phyloP scores from a whole-genome alignment of 2,888 invertebrate genomes.

The Invenusta paracnida region DNA sequence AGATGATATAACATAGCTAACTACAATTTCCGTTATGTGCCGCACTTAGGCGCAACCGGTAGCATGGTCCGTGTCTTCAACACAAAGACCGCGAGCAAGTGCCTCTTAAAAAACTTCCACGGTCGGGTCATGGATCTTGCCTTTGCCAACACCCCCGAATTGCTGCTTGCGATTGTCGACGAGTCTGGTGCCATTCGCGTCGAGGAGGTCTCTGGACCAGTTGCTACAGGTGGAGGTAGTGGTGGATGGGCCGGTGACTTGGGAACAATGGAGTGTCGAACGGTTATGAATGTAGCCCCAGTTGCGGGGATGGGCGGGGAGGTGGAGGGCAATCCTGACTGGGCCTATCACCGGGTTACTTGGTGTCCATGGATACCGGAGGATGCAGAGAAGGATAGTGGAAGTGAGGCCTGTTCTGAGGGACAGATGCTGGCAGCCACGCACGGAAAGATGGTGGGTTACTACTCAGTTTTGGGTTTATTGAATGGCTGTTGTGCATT shows the following conservation, averaged over 20 bases:
- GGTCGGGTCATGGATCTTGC: slow-evolving; percentile 84
- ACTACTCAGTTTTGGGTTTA: background rate
- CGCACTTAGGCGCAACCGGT: slow-evolving; percentile 46
- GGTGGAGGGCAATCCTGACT: slow-evolving; percentile 53
- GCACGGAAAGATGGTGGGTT: background rate
- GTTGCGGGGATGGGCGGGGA: background rate
- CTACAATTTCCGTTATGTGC: no score
- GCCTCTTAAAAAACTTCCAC: slow-evolving; percentile 63
- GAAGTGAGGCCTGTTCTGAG: background rate
- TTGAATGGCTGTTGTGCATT: background rate
- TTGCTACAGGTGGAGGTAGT: slow-evolving; percentile 43
- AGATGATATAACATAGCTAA: no score
- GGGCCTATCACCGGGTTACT: slow-evolving; percentile 70
- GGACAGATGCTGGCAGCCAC: slow-evolving; percentile 7
- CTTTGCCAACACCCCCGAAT: slow-evolving; percentile 68
- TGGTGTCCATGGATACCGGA: slow-evolving; percentile 86
- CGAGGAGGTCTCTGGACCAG: slow-evolving; percentile 53
- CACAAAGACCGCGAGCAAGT: slow-evolving; percentile 70
- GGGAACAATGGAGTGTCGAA: background rate
- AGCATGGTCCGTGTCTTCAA: slow-evolving; percentile 78
- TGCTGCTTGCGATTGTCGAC: slow-evolving; percentile 80
- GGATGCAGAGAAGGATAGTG: slow-evolving; percentile 62
- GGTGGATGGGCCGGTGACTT: background rate
- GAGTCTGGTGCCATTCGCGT: slow-evolving; percentile 77
- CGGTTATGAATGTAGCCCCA: background rate